Conservation (phyloP, 2,113 vertebrate species). For the Salvelinus namaycush region DNA sequence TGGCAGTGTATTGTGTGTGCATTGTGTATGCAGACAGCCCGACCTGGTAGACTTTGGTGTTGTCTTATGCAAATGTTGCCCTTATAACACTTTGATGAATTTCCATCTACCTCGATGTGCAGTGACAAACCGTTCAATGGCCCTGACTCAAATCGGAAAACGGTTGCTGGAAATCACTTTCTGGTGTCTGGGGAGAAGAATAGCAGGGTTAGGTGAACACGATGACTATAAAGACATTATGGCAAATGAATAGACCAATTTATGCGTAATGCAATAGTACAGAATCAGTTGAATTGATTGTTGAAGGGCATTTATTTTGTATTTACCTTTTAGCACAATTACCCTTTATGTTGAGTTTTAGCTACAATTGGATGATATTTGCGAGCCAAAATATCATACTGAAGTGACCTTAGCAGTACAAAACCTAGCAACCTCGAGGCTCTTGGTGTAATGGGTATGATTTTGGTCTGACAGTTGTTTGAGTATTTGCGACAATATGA, state of each 20-base stretch:
- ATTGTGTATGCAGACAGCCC: constrained; percentile 33
- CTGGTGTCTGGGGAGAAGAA: not conserved
- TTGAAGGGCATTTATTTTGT: too few species aligned
- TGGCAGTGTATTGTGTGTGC: constrained; percentile 4
- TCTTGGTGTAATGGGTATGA: too few species aligned
- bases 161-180: constrained; percentile 10
- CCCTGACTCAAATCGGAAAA: constrained; percentile 39
- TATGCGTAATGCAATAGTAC: too few species aligned
- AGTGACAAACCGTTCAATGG: constrained; percentile 40
- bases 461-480: too few species aligned
- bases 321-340: too few species aligned
- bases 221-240: not conserved
- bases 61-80: constrained; percentile 31
- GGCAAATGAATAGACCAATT: not conserved
- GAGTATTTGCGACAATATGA: too few species aligned
- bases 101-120: constrained; percentile 36
- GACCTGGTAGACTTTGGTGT: constrained; percentile 14
- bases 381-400: too few species aligned
- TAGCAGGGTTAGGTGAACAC: not conserved
- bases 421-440: too few species aligned
- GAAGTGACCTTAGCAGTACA: too few species aligned
- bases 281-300: too few species aligned
- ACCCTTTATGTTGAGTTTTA: too few species aligned
- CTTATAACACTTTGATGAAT: constrained; percentile 23
- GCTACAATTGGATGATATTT: too few species aligned